Evolutionary conservation across 2,888 invertebrate genomes (phyloP).

Genomic region (Xestia rhomboidea): DNA sequence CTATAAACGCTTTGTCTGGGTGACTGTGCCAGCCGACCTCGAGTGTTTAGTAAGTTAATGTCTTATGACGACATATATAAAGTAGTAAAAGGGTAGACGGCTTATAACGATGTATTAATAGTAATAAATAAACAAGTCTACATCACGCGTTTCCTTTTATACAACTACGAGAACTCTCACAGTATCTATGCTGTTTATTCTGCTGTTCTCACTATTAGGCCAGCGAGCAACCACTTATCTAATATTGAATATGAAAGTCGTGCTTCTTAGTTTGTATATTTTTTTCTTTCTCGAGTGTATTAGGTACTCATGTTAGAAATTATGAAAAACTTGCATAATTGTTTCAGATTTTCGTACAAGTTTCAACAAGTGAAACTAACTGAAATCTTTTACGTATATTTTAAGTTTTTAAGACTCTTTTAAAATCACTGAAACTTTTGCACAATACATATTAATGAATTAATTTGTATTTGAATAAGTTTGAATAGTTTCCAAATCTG

Average conservation of each 20-base stretch:
- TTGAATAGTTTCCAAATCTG: constrained; percentile 19
- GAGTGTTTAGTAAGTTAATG: constrained; percentile 1
- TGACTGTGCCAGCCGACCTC: background rate
- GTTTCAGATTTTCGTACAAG: constrained; percentile 7
- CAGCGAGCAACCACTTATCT: background rate
- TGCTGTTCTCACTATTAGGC: background rate
- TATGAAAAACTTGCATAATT: background rate
- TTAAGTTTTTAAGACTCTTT: constrained; percentile 12
- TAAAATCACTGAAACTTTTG: constrained; percentile 16
- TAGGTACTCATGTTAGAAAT: background rate
- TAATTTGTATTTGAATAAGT: constrained; percentile 20
- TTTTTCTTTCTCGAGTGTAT: background rate
- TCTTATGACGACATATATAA: background rate
- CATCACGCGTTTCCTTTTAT: background rate
- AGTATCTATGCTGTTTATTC: background rate
- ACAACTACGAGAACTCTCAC: background rate
- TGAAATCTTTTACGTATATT: constrained; percentile 20
- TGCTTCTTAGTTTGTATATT: background rate
- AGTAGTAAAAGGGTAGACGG: background rate
- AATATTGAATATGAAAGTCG: background rate
- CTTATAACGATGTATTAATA: background rate
- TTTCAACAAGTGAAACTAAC: constrained; percentile 19
- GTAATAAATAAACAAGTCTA: background rate
- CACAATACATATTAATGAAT: constrained; percentile 29
- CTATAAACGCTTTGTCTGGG: background rate